Percentiles rank a stretch among this genome's conserved stretches.
Evolutionary conservation across 2,888 invertebrate genomes (phyloP).

Genomic region (Acronicta aceris): DNA sequence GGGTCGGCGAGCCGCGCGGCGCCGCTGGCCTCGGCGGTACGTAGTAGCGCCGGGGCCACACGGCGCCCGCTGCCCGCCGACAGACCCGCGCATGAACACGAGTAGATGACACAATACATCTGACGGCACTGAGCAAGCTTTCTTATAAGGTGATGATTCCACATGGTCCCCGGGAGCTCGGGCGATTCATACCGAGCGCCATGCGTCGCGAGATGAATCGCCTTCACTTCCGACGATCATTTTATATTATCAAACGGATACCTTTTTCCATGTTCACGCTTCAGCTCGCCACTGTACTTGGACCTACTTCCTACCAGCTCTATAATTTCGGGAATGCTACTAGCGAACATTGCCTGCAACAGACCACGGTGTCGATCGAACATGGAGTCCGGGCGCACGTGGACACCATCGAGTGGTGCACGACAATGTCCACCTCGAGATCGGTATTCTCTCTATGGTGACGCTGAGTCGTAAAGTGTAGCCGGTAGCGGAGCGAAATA

Average conservation of each 20-base stretch:
- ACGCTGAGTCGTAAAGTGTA: constrained; percentile 81
- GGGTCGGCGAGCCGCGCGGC: constrained; percentile 60
- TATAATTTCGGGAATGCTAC: constrained; percentile 99
- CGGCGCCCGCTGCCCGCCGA: constrained; percentile 60
- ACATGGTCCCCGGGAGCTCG: constrained; percentile 80
- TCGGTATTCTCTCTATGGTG: constrained; percentile 83
- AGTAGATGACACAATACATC: constrained; percentile 90
- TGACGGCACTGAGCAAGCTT: constrained; percentile 90
- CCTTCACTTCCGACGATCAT: constrained; percentile 82
- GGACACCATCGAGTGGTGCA: constrained; percentile 88
- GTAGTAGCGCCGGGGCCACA: constrained; percentile 64
- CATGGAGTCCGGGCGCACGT: constrained; percentile 75
- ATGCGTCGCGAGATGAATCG: constrained; percentile 77
- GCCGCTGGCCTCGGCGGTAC: constrained; percentile 67
- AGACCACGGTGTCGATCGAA: constrained; percentile 90
- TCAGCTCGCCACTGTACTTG: constrained; percentile 99
- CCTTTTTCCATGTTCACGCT: constrained; percentile 99
- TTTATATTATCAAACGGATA: constrained; percentile 90
- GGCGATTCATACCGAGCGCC: constrained; percentile 79
- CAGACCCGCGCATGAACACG: constrained; percentile 77
- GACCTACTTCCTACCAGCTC: constrained; percentile 99
- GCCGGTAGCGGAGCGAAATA: constrained; percentile 87
- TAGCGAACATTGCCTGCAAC: constrained; percentile 99
- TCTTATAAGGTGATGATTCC: constrained; percentile 82
- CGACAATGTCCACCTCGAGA: constrained; percentile 87